These are phyloP conservation scores for Cactoblastis cactorum DNA, from an alignment of 2,888 invertebrate species.

Conservation along the genomic window DNA sequence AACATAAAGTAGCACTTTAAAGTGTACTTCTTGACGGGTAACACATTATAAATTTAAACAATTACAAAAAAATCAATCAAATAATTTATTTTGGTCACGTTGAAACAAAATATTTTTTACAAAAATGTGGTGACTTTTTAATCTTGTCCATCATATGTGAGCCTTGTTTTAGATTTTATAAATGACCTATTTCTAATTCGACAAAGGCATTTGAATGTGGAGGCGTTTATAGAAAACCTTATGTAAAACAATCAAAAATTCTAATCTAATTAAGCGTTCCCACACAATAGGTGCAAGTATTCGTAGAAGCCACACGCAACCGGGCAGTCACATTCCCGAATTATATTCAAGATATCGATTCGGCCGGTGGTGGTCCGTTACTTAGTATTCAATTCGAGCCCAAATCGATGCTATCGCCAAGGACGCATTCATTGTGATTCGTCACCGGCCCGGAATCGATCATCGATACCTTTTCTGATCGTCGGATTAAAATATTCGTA, in stretches of 20 bases:
- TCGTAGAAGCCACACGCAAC: constrained; percentile 12
- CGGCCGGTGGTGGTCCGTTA: constrained; percentile 64
- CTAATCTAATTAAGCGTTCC: neutral
- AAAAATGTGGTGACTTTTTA: too few relatives aligned
- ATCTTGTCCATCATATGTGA: too few relatives aligned
- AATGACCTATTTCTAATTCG: too few relatives aligned
- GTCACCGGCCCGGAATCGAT: constrained; percentile 67
- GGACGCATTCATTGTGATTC: constrained; percentile 71
- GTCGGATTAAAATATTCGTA: constrained; percentile 56
- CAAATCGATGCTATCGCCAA: constrained; percentile 60
- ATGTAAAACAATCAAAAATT: neutral
- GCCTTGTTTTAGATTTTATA: too few relatives aligned
- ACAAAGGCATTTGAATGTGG: too few relatives aligned
- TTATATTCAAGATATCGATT: constrained; percentile 35
- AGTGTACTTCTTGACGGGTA: too few relatives aligned
- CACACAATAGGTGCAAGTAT: neutral
- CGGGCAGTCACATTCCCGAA: constrained; percentile 22
- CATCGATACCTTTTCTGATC: constrained; percentile 53
- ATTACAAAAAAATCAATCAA: too few relatives aligned
- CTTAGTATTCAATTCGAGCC: constrained; percentile 63
- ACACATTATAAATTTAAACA: too few relatives aligned
- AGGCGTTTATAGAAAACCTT: neutral
- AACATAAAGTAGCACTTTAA: too few relatives aligned
- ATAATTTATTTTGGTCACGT: too few relatives aligned
- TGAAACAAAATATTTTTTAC: too few relatives aligned